A percentile compares a stretch with the other conserved stretches of the same genome.
Conservation (phyloP, 2,113 vertebrate genomes). For the Catagonus wagneri region DNA sequence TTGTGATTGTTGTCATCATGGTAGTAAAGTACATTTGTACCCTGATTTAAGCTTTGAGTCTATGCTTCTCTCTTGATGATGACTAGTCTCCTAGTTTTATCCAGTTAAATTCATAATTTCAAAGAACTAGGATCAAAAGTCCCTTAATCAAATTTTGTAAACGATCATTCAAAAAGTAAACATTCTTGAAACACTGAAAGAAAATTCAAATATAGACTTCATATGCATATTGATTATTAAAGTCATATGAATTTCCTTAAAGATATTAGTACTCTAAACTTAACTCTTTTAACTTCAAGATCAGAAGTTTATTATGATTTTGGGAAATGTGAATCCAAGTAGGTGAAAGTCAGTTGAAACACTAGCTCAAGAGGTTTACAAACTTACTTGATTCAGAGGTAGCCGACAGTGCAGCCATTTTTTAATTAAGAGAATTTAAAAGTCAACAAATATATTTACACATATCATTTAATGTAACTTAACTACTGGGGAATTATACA, state of each 20-base stretch:
- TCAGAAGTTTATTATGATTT: slow-evolving; percentile 22
- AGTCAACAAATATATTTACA: slow-evolving; percentile 46
- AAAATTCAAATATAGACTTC: neutral
- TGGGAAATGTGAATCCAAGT: neutral
- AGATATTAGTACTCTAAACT: neutral
- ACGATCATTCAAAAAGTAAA: neutral
- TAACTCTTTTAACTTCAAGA: neutral
- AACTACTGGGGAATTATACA: neutral
- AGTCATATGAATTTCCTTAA: neutral
- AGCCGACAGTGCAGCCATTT: neutral
- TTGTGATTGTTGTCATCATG: neutral
- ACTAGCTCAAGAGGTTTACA: neutral
- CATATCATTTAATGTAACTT: slow-evolving; percentile 4
- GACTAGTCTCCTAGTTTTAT: neutral
- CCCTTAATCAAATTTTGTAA: neutral
- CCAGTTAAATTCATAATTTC: neutral
- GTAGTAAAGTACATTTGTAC: neutral
- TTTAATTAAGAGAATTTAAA: slow-evolving; percentile 64
- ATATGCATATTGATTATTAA: neutral
- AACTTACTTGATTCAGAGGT: slow-evolving; percentile 45
- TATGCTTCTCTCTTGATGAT: neutral
- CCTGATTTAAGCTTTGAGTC: neutral
- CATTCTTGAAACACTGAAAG: slow-evolving; percentile 9
- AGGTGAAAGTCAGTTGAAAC: slow-evolving; percentile 43
- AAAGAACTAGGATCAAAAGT: neutral